Evolutionary conservation across 2,888 invertebrate species (phyloP).

Genomic region (Sipha maydis): DNA sequence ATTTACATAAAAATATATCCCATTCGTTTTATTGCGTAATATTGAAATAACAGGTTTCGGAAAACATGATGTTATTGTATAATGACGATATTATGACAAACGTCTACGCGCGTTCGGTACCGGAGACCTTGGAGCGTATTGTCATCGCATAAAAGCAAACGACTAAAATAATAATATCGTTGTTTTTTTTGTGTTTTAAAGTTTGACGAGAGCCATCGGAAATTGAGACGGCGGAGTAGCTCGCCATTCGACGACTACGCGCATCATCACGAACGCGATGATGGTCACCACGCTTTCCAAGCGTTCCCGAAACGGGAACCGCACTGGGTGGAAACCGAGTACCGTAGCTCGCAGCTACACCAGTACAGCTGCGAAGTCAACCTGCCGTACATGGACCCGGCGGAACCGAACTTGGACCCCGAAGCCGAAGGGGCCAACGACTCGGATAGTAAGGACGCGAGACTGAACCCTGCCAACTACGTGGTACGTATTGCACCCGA

Average conservation of each 20-base stretch:
- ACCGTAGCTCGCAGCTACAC: constrained; percentile 59
- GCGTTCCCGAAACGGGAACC: constrained; percentile 53
- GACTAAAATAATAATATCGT: too few relatives aligned
- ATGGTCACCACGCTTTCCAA: constrained; percentile 15
- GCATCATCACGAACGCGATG: constrained; percentile 40
- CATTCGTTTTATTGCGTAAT: not conserved
- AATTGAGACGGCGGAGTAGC: constrained; percentile 62
- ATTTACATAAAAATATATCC: not conserved
- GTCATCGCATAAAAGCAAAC: too few relatives aligned
- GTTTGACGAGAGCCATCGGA: constrained; percentile 64
- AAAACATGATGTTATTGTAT: not conserved
- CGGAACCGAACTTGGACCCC: constrained; percentile 64
- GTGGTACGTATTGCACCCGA: constrained; percentile 68
- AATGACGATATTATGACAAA: too few relatives aligned
- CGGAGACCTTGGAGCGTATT: too few relatives aligned
- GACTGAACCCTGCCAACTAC: constrained; percentile 82
- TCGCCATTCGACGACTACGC: constrained; percentile 55
- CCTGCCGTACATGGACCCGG: constrained; percentile 65
- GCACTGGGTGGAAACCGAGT: constrained; percentile 58
- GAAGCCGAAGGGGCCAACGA: constrained; percentile 71
- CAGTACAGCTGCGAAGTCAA: constrained; percentile 64
- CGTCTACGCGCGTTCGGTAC: not conserved
- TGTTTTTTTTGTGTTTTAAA: constrained; percentile 23
- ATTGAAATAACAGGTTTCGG: not conserved
- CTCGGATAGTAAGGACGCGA: constrained; percentile 76